phyloP scores from a whole-genome alignment of 2,797 vertebrate genomes.

The Gobionotothen gibberifrons region DNA sequence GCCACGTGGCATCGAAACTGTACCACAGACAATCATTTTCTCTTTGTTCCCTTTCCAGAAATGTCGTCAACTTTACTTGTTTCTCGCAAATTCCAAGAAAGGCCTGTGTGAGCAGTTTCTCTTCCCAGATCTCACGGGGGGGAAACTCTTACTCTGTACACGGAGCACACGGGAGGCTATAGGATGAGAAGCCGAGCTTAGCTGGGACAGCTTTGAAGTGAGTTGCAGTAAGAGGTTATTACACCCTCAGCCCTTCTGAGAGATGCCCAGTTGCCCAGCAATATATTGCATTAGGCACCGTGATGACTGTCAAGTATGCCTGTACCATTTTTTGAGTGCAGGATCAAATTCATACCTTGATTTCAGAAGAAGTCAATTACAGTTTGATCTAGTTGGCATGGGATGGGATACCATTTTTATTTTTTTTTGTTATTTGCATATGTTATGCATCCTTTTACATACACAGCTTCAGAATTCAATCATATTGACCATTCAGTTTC shows the following conservation, averaged over 20 bases:
- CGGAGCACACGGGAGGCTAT: constrained; percentile 56
- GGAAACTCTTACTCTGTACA: constrained; percentile 40
- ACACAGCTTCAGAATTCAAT: constrained; percentile 9
- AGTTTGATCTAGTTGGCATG: constrained; percentile 19
- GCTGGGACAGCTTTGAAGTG: constrained; percentile 69
- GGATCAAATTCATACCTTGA: constrained; percentile 19
- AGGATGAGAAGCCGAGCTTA: constrained; percentile 57
- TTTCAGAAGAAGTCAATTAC: constrained; percentile 26
- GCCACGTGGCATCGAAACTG: constrained; percentile 72
- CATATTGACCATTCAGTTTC: not conserved
- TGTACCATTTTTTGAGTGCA: constrained; percentile 12
- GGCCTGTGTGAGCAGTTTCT: constrained; percentile 54
- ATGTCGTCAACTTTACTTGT: constrained; percentile 61
- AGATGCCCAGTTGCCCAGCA: constrained; percentile 59
- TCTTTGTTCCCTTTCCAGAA: constrained; percentile 58
- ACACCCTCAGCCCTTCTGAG: constrained; percentile 63
- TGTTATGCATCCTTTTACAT: constrained; percentile 27
- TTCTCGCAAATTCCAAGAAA: constrained; percentile 63
- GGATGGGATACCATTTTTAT: constrained; percentile 9
- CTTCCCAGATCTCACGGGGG: constrained; percentile 42
- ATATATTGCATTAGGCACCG: constrained; percentile 64
- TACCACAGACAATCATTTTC: constrained; percentile 76
- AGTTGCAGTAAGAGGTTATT: constrained; percentile 68
- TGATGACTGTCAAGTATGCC: constrained; percentile 53
- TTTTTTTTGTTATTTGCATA: constrained; percentile 20